Percentiles rank a stretch among this genome's conserved stretches.
These are phyloP conservation scores for Allolobophora icterica DNA, from an alignment of 2,888 invertebrate species.

Conservation along the genomic window DNA sequence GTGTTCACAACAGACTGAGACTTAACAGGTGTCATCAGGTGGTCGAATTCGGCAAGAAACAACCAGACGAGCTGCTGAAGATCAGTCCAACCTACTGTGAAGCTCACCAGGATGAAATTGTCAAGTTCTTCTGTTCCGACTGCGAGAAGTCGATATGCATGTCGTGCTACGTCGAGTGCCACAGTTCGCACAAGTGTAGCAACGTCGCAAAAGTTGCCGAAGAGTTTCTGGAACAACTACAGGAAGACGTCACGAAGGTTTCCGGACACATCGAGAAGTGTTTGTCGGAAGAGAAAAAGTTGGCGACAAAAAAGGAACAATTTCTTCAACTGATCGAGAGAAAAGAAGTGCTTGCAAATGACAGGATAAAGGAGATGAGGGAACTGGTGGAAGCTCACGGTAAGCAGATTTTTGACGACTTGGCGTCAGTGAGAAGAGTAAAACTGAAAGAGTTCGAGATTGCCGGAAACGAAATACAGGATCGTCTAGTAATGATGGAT, in stretches of 20 bases:
- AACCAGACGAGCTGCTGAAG: background rate
- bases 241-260: background rate
- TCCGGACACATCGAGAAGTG: background rate
- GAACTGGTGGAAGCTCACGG: background rate
- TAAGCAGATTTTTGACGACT: background rate
- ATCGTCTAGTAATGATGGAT: conserved; percentile 11
- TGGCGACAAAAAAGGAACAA: background rate
- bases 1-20: background rate
- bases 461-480: background rate
- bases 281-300: background rate
- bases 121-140: conserved; percentile 12
- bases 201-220: background rate
- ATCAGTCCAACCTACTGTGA: conserved; percentile 19
- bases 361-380: background rate
- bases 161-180: background rate
- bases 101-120: background rate
- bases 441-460: conserved; percentile 14
- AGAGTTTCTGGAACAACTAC: background rate
- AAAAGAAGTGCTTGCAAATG: background rate
- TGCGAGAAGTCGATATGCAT: conserved; percentile 5
- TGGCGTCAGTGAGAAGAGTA: background rate
- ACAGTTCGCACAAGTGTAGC: background rate
- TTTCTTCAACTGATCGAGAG: background rate
- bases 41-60: conserved; percentile 1
- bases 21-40: background rate